Evolutionary conservation across 2,888 invertebrate species (phyloP), one percentile per base, ranked within the genome.

Genomic region (Sericinus montela): DNA sequence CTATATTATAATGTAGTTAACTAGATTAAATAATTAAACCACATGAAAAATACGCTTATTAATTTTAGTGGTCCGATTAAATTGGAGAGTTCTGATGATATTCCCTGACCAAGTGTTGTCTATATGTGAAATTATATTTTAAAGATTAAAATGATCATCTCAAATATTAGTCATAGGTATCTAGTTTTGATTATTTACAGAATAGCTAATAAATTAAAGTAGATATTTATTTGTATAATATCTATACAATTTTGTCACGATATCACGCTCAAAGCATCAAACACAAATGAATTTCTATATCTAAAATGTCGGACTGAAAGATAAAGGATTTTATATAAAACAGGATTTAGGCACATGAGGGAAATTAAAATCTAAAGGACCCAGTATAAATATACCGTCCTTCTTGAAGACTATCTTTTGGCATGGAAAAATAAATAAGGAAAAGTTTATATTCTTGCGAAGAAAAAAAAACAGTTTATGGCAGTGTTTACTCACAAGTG

Each of bases 1-100:
- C 43, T 36, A 51, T 48, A 52, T 29, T 64, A 60, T 72, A 70
- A 52, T 41, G 51, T 67, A 60, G 5, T 51, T 67, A 60, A 55
- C 68, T 80, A 80, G 78, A 36, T 72, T 60, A 71, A 72, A 75
- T 74, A 62, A 59, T 71, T 78, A 82, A 82, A 77, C 84, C 80
- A 79, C 81, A 85, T 85, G 75, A 85, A 80, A 78, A 81, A 84
- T 87, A 88, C 88, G 88, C 88, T 88, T 88, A 88, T 87, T 88
- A 88, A 87, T 86, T 86, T 86, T 87, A 87, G 86, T 83, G 71
- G 83, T 87, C 87, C 85, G 86, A 86, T 86, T 65, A 79, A 81
- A 88, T 85, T 85, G 85, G 86, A 75, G 70, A 82, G 67, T 79
- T 78, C 83, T 80, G 82, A 87, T 80, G 82, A 87, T 86, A 88